phyloP scores from a whole-genome alignment of 2,797 vertebrate genomes.

The Notamacropus eugenii region DNA sequence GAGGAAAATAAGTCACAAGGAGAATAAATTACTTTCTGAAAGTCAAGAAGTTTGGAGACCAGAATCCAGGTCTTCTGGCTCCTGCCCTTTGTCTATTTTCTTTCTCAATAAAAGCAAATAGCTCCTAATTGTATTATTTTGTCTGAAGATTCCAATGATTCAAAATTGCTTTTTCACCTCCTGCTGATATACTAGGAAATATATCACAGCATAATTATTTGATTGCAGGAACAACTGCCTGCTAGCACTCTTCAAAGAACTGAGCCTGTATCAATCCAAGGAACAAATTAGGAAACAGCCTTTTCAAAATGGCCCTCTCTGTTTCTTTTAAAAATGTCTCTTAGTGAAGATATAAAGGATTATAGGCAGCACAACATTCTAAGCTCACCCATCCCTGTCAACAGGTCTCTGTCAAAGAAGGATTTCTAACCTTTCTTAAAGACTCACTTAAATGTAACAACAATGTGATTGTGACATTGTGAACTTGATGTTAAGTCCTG shows the following conservation, averaged over 20 bases:
- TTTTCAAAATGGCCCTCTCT: slow-evolving; percentile 54
- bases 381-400: slow-evolving; percentile 51
- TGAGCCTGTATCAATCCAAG: background rate
- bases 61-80: background rate
- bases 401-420: slow-evolving; percentile 64
- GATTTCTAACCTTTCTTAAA: slow-evolving; percentile 51
- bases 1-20: background rate
- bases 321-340: slow-evolving; percentile 63
- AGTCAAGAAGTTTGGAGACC: background rate
- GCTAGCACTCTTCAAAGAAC: slow-evolving; percentile 31
- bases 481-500: slow-evolving; percentile 51
- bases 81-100: background rate
- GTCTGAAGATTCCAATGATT: background rate
- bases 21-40: background rate
- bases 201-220: background rate
- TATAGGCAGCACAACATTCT: slow-evolving; percentile 30
- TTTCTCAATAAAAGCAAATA: background rate
- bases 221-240: background rate
- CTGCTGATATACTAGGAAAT: background rate
- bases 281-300: slow-evolving; percentile 59
- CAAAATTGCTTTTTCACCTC: background rate
- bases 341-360: slow-evolving; percentile 70
- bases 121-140: background rate
- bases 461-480: slow-evolving; percentile 41
- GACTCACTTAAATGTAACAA: slow-evolving; percentile 43